Conservation (phyloP, 2,113 vertebrate genomes). For the Oxygymnocypris stewartii region DNA sequence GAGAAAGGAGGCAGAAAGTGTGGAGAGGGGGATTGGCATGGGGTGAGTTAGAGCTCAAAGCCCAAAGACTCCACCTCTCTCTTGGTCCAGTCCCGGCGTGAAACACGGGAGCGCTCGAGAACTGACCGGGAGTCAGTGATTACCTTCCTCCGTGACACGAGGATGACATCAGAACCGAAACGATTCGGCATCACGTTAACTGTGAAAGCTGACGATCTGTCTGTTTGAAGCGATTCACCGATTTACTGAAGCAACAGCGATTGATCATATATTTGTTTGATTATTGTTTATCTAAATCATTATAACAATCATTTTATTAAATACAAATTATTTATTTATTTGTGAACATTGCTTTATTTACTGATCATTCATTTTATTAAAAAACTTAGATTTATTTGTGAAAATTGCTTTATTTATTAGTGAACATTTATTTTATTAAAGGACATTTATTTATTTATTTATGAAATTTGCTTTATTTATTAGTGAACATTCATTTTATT, state of each 20-base stretch:
- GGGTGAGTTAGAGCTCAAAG: constrained; percentile 50
- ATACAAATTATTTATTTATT: too few species aligned
- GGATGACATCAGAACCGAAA: constrained; percentile 9
- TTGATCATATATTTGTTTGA: not conserved
- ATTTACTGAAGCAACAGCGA: too few species aligned
- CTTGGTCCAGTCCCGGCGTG: constrained; percentile 50
- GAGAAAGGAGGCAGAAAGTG: constrained; percentile 52
- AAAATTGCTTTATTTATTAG: too few species aligned
- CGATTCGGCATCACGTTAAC: not conserved
- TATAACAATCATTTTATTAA: too few species aligned
- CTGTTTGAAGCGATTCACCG: not conserved
- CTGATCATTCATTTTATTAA: too few species aligned
- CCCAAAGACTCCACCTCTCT: constrained; percentile 52
- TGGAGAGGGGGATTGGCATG: constrained; percentile 48
- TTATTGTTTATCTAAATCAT: not conserved
- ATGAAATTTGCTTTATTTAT: not conserved
- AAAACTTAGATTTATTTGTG: too few species aligned
- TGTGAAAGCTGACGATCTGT: not conserved
- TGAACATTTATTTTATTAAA: too few species aligned
- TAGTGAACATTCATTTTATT: not conserved
- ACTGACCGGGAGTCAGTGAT: constrained; percentile 45
- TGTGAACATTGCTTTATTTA: too few species aligned
- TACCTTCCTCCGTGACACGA: constrained; percentile 19
- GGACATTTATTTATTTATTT: not conserved
- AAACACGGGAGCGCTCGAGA: constrained; percentile 24